phyloP scores from a whole-genome alignment of 2,797 vertebrate species.

The Semotilus atromaculatus region DNA sequence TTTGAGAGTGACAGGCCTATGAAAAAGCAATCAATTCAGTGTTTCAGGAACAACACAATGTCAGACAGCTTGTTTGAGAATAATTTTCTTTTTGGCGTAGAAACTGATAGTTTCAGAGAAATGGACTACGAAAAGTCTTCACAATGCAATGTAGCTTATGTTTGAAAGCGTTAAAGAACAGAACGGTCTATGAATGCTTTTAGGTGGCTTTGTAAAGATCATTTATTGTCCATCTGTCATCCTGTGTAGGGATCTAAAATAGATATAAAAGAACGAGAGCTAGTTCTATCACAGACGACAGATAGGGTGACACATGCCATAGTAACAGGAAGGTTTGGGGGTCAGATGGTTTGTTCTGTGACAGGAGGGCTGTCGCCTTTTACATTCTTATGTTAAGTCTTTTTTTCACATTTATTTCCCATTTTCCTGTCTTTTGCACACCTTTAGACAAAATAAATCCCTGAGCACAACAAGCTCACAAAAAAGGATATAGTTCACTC shows the following conservation, averaged over 20 bases:
- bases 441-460: constrained; percentile 6
- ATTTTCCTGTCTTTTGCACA: background rate
- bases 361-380: constrained; percentile 16
- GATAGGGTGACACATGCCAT: constrained; percentile 38
- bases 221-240: constrained; percentile 20
- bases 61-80: background rate
- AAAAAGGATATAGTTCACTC: background rate
- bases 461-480: background rate
- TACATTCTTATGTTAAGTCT: background rate
- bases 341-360: constrained; percentile 27
- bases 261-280: constrained; percentile 16
- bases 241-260: constrained; percentile 17
- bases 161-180: constrained; percentile 1
- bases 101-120: background rate
- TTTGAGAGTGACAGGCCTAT: background rate
- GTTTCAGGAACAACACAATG: background rate
- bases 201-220: constrained; percentile 31
- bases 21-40: background rate
- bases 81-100: background rate
- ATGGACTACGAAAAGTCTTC: background rate
- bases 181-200: constrained; percentile 5
- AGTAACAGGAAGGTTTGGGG: constrained; percentile 13
- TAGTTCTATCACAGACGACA: constrained; percentile 43
- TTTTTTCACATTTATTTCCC: constrained; percentile 22
- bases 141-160: background rate